phyloP scores from a whole-genome alignment of 2,888 invertebrate genomes.

The Lysandra coridon region DNA sequence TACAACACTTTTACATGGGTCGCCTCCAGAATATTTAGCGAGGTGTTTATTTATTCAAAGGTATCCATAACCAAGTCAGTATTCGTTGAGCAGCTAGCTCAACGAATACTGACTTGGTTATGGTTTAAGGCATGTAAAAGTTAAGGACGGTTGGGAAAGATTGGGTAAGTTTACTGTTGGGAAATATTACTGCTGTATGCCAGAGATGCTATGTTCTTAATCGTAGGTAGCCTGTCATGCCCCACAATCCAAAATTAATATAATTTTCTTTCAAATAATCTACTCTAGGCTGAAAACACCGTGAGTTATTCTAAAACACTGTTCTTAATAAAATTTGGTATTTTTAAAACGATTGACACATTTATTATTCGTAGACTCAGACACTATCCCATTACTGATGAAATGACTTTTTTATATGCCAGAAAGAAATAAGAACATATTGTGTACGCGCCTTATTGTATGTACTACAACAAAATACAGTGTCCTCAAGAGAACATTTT shows the following conservation, averaged over 20 bases:
- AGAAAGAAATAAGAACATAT: not conserved
- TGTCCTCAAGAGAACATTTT: not conserved
- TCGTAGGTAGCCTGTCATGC: too few species aligned
- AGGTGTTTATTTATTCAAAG: not conserved
- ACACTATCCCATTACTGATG: not conserved
- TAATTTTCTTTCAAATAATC: not conserved
- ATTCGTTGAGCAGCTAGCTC: too few species aligned
- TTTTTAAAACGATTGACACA: too few species aligned
- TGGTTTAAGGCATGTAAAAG: too few species aligned
- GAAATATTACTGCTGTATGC: too few species aligned
- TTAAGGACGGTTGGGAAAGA: too few species aligned
- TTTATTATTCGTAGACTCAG: too few species aligned
- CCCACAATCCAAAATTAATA: too few species aligned
- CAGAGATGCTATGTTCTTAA: too few species aligned
- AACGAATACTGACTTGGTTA: not conserved
- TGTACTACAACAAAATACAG: not conserved
- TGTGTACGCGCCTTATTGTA: not conserved
- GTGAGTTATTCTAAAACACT: not conserved
- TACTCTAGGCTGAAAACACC: not conserved
- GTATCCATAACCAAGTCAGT: too few species aligned
- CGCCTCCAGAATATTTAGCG: constrained; percentile 23
- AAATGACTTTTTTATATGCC: not conserved
- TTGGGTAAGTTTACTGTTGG: too few species aligned
- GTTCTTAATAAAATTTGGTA: not conserved
- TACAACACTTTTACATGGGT: constrained; percentile 46